These are phyloP conservation scores for Teleogryllus occipitalis DNA, from an alignment of 1,140 invertebrate species.

Conservation along the genomic window DNA sequence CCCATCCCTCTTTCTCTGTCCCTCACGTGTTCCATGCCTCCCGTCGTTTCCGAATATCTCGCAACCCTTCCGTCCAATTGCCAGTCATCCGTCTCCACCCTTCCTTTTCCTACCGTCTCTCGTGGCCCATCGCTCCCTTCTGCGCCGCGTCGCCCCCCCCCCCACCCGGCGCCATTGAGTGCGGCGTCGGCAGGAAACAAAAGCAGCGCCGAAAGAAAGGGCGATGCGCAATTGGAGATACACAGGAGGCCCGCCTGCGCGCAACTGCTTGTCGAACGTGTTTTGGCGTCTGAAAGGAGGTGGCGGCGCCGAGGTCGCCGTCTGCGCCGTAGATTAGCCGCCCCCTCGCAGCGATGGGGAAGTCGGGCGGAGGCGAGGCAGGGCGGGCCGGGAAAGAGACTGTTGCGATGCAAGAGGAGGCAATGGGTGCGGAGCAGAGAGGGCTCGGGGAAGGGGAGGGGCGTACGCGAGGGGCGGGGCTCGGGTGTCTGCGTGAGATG, in stretches of 20 bases:
- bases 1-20: no score
- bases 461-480: no score
- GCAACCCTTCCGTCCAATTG: neutral
- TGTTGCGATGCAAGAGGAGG: neutral
- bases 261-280: slow-evolving; percentile 3
- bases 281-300: neutral
- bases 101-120: neutral
- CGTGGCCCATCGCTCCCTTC: neutral
- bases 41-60: neutral
- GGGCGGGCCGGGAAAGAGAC: neutral
- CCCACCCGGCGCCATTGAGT: no score
- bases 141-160: neutral
- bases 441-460: no score
- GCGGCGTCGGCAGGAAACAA: neutral
- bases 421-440: no score
- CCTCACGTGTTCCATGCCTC: no score
- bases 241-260: neutral
- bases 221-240: neutral
- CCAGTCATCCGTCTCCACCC: neutral
- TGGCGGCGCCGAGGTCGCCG: neutral
- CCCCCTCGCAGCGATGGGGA: no score
- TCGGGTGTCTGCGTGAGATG: no score
- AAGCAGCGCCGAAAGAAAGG: neutral
- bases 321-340: neutral
- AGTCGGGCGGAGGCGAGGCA: no score